These are phyloP conservation scores for Acrocephalus kingi DNA, from an alignment of 2,113 vertebrate genomes.

Conservation along the genomic window DNA sequence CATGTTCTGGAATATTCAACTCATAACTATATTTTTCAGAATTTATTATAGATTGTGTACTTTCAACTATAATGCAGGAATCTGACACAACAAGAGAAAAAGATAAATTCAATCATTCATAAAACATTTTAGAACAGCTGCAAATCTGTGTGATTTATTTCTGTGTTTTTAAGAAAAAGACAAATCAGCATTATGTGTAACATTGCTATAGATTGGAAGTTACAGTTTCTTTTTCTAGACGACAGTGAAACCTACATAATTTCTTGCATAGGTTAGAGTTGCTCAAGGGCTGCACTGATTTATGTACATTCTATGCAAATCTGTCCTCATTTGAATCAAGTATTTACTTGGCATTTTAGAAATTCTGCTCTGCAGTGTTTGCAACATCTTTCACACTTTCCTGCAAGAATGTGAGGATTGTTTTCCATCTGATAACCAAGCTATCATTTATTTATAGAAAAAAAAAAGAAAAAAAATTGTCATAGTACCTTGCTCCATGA, in stretches of 20 bases:
- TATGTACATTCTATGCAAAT: constrained; percentile 24
- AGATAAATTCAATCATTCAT: background rate
- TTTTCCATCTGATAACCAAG: background rate
- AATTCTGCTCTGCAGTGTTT: background rate
- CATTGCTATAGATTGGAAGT: background rate
- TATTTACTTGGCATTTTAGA: background rate
- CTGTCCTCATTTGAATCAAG: background rate
- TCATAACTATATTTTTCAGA: background rate
- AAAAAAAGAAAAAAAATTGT: background rate
- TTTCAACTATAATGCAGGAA: background rate
- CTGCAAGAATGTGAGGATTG: background rate
- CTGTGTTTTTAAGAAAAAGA: background rate
- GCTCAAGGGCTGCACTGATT: background rate
- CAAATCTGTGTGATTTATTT: background rate
- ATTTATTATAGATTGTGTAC: background rate
- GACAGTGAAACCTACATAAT: background rate
- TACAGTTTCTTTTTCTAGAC: background rate
- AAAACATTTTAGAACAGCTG: background rate
- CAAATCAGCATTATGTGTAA: background rate
- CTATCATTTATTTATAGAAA: background rate
- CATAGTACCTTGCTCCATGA: background rate
- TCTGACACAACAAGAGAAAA: background rate
- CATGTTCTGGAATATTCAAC: background rate
- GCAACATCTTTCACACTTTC: background rate
- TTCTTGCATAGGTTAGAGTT: background rate